Conservation (phyloP, 92 coral and sea anemone genomes). For the Umimayanthus chanpuru region DNA sequence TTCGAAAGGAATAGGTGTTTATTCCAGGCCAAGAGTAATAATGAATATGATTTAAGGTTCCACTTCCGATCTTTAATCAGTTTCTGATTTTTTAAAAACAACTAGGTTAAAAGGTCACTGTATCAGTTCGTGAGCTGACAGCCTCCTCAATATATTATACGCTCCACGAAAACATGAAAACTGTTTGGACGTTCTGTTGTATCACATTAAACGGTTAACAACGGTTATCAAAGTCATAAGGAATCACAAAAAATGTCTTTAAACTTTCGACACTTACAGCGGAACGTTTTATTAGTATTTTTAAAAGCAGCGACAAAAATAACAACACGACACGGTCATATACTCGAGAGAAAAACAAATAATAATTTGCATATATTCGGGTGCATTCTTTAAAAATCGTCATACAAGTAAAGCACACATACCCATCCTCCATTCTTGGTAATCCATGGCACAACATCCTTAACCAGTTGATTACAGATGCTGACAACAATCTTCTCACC, state of each 20-base stretch:
- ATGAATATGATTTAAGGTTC: no score
- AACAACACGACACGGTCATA: not conserved
- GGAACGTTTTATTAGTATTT: not conserved
- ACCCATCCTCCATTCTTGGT: constrained; percentile 34
- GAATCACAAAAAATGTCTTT: not conserved
- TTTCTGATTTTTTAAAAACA: no score
- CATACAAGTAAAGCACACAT: not conserved
- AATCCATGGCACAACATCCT: constrained; percentile 18
- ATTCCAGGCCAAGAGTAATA: no score
- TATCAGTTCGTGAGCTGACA: no score
- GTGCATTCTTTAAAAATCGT: not conserved
- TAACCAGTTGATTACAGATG: constrained; percentile 15
- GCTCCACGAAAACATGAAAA: no score
- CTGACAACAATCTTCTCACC: not conserved
- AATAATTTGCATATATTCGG: not conserved
- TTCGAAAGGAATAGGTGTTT: no score
- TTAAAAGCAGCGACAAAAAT: not conserved
- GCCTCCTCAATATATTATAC: no score
- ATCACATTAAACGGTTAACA: not conserved
- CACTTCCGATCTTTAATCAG: no score
- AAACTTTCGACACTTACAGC: not conserved
- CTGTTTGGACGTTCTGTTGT: no score
- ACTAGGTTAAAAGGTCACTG: no score
- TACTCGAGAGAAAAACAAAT: not conserved
- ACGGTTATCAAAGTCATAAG: not conserved